Base-by-base conservation (phyloP, 2,797 vertebrate genomes). In the Chrysocyon brachyurus region DNA sequence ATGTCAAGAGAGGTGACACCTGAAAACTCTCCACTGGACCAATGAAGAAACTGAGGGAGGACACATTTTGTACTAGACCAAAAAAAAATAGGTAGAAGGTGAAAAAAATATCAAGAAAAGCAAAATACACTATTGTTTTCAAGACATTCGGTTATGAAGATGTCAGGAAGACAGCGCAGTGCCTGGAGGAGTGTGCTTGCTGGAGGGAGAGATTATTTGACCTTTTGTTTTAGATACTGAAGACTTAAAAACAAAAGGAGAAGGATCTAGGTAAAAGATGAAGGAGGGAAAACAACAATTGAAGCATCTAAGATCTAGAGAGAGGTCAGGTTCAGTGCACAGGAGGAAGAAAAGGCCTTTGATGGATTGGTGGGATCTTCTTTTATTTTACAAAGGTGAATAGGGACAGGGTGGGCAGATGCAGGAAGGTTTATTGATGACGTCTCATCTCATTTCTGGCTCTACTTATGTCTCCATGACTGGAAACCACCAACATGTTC, bases 371-470 rank as follows among this genome's bases (percentile, higher is more conserved):
- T 78, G 33, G 33, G 19, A 57, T 12, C 0, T 4, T 40, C 33
- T 73, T 49, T 63, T 21, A 54, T 36, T 73, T 73, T 73, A 73
- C 46, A 24, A 26, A 72, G 16, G 54, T 15, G 19, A 26, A 3
- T 33, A 21, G 73, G 21, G 33, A 28, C 4, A 19, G 14, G 12
- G 26, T 28, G 6, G 22, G 28, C 14, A 52, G 22, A 24, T 3
- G 8, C 2, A 31, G 6, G 26, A n/a, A 57, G 3, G 26, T 57
- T 73, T 52, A 6, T 22, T 6, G 10, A 5, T 22, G 28, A 33
- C 11, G 12, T 0, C 2, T 73, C 12, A 17, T 10, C 6, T 11
- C 1, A 16, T 3, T 59, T 84, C 24, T 33, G 6, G 4, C 8
- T 90, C 26, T 87, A 26, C 59, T 31, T 87, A 16, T 46, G 19